Evolutionary conservation across 2,888 invertebrate species (phyloP).

Genomic region (Mesorhabditis belari): DNA sequence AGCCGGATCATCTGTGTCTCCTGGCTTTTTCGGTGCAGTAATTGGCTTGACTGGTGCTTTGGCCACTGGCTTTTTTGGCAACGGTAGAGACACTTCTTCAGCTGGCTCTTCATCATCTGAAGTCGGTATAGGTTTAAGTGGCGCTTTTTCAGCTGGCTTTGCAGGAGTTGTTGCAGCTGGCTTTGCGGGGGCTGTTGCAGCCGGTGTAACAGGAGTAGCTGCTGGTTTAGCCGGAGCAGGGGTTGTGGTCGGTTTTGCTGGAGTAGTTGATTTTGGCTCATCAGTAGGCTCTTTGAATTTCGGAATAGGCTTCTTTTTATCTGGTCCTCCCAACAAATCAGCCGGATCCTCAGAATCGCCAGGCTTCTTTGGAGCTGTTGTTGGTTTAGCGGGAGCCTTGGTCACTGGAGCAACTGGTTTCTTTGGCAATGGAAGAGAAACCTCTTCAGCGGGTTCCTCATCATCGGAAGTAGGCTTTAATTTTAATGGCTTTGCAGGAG

Average conservation of each 20-base stretch:
- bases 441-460: neutral
- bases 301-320: neutral
- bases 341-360: constrained; percentile 1
- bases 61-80: neutral
- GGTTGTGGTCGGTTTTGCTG: constrained; percentile 12
- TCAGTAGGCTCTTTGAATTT: neutral
- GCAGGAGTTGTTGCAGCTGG: constrained; percentile 2
- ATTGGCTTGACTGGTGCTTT: neutral
- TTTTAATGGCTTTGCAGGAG: too few relatives aligned
- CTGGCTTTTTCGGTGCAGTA: neutral
- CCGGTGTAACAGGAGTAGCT: constrained; percentile 10
- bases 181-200: constrained; percentile 5
- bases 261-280: too few relatives aligned
- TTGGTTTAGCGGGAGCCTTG: constrained; percentile 10
- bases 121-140: neutral
- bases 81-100: too few relatives aligned
- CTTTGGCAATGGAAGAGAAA: constrained; percentile 2
- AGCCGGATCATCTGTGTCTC: constrained; percentile 19
- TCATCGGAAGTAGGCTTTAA: neutral
- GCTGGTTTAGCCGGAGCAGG: constrained; percentile 4
- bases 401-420: constrained; percentile 10
- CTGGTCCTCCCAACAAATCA: neutral
- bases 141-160: constrained; percentile 2
- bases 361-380: constrained; percentile 6
- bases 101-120: neutral